A percentile compares a stretch with the other conserved stretches of the same genome.
These are phyloP conservation scores for Polydrusus cervinus DNA, from an alignment of 2,888 invertebrate species.

Conservation along the genomic window DNA sequence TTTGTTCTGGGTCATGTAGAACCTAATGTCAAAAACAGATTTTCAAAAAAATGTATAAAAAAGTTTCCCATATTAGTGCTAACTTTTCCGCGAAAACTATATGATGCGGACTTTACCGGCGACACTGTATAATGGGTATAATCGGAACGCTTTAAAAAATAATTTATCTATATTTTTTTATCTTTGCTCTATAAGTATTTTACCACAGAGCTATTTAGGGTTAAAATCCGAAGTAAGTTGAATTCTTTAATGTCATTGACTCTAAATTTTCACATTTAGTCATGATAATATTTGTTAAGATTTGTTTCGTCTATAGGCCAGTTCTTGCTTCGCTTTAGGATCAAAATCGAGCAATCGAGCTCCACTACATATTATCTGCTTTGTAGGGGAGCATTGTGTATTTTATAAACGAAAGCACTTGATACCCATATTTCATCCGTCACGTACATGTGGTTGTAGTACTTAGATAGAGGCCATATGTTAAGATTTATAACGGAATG, in stretches of 20 bases:
- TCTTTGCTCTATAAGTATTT: not conserved
- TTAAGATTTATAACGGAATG: not conserved
- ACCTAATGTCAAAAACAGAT: too few species aligned
- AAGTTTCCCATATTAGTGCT: too few species aligned
- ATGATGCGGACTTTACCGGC: too few species aligned
- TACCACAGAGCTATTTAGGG: not conserved
- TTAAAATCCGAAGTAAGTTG: not conserved
- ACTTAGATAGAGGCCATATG: not conserved
- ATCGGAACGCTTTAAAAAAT: too few species aligned
- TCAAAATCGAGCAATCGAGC: conserved; percentile 1
- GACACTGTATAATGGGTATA: too few species aligned
- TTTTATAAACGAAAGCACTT: conserved; percentile 17
- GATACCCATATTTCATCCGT: not conserved
- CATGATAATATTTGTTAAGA: conserved; percentile 31
- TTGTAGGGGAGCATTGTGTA: conserved; percentile 17
- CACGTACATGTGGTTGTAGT: conserved; percentile 5
- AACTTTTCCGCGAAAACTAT: too few species aligned
- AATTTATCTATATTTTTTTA: too few species aligned
- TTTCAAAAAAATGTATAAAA: too few species aligned
- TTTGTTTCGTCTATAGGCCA: conserved; percentile 42
- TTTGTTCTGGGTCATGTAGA: too few species aligned
- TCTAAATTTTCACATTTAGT: conserved; percentile 36
- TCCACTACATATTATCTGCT: conserved; percentile 10
- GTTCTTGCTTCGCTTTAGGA: conserved; percentile 9
- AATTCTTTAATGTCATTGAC: conserved; percentile 28